phyloP scores from a whole-genome alignment of 2,797 vertebrate species.

The Mormyrops attenuatus region DNA sequence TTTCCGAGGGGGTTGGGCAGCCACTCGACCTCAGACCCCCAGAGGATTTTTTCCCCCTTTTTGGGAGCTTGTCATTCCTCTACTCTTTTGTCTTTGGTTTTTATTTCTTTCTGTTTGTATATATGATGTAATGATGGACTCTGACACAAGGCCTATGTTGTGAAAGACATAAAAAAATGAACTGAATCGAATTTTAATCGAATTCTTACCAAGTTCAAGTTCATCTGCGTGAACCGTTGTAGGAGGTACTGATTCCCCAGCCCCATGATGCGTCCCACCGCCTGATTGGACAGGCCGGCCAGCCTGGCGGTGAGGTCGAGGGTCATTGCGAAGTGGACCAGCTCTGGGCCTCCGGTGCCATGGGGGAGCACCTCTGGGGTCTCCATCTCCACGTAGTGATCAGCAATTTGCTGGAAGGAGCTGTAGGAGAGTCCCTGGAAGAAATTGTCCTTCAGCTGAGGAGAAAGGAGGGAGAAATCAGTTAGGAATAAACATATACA shows the following conservation, averaged over 20 bases:
- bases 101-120: too few species aligned
- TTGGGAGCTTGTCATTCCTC: too few species aligned
- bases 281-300: conserved; percentile 62
- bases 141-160: not conserved
- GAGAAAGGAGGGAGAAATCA: not conserved
- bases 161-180: not conserved
- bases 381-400: conserved; percentile 59
- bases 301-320: conserved; percentile 72
- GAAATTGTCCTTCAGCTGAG: conserved; percentile 72
- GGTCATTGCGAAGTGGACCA: conserved; percentile 71
- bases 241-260: conserved; percentile 68
- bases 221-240: conserved; percentile 61
- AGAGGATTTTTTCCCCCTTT: too few species aligned
- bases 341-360: conserved; percentile 48
- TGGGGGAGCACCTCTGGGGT: conserved; percentile 26
- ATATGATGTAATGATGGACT: too few species aligned
- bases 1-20: too few species aligned
- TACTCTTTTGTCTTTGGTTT: too few species aligned
- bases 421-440: conserved; percentile 70
- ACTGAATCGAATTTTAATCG: not conserved
- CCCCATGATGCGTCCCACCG: conserved; percentile 70
- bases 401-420: conserved; percentile 72
- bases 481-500: not conserved
- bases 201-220: conserved; percentile 8
- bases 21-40: too few species aligned